Evolutionary conservation across 2,113 vertebrate species (phyloP), one percentile per base, ranked within the genome.

Genomic region (Ascaphus truei): DNA sequence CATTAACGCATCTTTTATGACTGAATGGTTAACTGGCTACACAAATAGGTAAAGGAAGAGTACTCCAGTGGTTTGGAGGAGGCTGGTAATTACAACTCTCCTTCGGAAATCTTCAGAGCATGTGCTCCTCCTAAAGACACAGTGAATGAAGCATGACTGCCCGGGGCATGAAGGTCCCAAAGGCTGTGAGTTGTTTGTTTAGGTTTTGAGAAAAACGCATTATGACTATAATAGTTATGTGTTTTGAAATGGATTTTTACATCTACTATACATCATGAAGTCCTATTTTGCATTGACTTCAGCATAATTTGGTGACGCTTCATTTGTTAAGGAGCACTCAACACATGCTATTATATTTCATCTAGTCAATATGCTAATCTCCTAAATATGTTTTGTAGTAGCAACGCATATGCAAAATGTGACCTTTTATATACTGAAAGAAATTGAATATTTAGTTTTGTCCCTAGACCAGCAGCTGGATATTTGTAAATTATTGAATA

Each of bases 1-100:
- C 83, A 76, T 81, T 86, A 81, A 80, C 83, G 15, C 56, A 60
- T 79, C 18, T 73, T 81, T 76, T 51, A 68, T 79, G 72, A 75
- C 41, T 79, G 67, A 82, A 73, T 72, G 64, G 61, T 79, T 81
- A 83, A 69, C 59, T 74, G 66, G 64, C 68, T 79, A 36, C 43
- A 75, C 3, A 48, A 76, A 78, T 78, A 79, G 72, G 64, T 76
- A 29, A 73, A 72, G 62, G 64, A 63, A 65, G 62, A 57, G 29
- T 56, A 65, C 57, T 78, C 52, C 13, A 15, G 36, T 72, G 48
- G 13, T 2, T 59, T 75, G 34, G 41, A 31, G 48, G 27, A 67
- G 47, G 6, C 30, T 73, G 47, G 25, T 78, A 79, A 74, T 80
- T 82, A 48, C 29, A 73, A 15, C 33, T 34, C 20, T 72, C 30